These are phyloP conservation scores for Subacronicta megacephala DNA, from an alignment of 2,888 invertebrate genomes.

Conservation along the genomic window DNA sequence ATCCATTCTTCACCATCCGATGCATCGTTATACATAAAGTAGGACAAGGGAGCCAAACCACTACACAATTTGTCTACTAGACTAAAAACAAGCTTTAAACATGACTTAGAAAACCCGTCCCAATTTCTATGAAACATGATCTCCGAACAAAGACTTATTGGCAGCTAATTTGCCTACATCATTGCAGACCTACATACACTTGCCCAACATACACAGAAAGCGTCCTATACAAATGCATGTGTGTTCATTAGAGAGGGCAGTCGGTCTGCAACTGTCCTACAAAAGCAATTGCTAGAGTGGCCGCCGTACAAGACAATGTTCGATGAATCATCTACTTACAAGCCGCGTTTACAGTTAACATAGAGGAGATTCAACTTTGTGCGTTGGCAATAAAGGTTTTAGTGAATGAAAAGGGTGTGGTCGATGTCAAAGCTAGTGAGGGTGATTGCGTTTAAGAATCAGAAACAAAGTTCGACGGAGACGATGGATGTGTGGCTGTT, in stretches of 20 bases:
- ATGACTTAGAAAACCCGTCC: background rate
- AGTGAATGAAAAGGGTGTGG: slow-evolving; percentile 10
- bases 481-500: slow-evolving; percentile 6
- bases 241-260: slow-evolving; percentile 51
- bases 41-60: no score
- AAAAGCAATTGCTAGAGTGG: slow-evolving; percentile 50
- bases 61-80: background rate
- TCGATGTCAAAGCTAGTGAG: slow-evolving; percentile 32
- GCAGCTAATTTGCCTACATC: slow-evolving; percentile 30
- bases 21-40: no score
- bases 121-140: slow-evolving; percentile 2
- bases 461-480: slow-evolving; percentile 41
- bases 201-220: slow-evolving; percentile 50
- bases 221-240: slow-evolving; percentile 25
- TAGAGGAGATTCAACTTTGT: slow-evolving; percentile 16
- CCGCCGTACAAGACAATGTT: slow-evolving; percentile 65
- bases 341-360: background rate
- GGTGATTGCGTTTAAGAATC: slow-evolving; percentile 51
- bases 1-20: no score
- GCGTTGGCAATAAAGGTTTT: background rate
- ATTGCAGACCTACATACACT: slow-evolving; percentile 24
- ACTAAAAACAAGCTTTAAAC: background rate
- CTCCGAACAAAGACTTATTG: slow-evolving; percentile 14
- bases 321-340: slow-evolving; percentile 68
- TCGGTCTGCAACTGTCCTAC: slow-evolving; percentile 48